Evolutionary conservation across 2,888 invertebrate species (phyloP).

Genomic region (Antheraea yamamai): DNA sequence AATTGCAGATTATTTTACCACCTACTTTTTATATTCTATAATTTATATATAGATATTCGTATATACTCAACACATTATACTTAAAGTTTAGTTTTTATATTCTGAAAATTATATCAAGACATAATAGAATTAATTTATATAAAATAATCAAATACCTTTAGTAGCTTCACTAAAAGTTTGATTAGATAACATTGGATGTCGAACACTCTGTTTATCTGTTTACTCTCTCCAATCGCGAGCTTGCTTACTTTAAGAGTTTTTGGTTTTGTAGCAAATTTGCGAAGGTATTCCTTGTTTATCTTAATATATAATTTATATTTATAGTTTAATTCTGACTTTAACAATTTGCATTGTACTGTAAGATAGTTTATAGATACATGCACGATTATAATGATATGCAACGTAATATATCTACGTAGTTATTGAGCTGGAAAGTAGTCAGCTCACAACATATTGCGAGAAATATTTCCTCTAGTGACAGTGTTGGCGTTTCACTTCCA

Average conservation of each 20-base stretch:
- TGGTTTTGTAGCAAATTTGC: neutral
- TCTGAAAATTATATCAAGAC: neutral
- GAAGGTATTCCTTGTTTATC: neutral
- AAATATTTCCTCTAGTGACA: constrained; percentile 50
- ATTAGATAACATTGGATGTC: neutral
- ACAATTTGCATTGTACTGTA: neutral
- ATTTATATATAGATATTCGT: no score
- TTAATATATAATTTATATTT: neutral
- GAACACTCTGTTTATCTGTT: constrained; percentile 1
- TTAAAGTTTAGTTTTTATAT: neutral
- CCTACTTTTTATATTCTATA: no score
- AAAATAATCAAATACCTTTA: neutral
- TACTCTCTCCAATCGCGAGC: neutral
- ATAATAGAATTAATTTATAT: neutral
- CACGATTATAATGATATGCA: neutral
- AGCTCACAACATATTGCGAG: constrained; percentile 46
- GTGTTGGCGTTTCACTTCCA: constrained; percentile 52
- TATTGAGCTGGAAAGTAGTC: constrained; percentile 26
- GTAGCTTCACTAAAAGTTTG: neutral
- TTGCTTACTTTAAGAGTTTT: neutral
- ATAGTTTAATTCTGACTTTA: neutral
- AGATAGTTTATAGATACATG: neutral
- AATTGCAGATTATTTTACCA: no score
- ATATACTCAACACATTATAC: neutral
- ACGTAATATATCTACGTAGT: neutral